Conservation (phyloP, 1,140 invertebrate genomes). For the Bursaphelenchus mucronatus region DNA sequence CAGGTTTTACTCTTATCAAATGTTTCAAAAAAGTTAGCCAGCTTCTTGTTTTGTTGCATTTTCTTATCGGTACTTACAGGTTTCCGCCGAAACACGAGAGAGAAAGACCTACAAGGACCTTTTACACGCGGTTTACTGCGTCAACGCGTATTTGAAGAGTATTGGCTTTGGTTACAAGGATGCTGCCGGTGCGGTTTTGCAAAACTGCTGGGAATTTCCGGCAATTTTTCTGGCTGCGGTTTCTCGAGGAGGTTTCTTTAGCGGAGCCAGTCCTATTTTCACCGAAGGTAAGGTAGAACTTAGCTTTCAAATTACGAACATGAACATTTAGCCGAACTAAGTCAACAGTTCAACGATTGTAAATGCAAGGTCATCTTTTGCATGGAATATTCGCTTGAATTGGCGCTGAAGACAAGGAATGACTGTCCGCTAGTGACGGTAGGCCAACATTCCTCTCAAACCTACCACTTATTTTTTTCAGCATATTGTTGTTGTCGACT, state of each 20-base stretch:
- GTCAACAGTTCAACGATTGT: conserved; percentile 43
- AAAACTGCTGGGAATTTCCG: conserved; percentile 10
- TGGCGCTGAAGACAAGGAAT: conserved; percentile 35
- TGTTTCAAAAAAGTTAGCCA: too few relatives aligned
- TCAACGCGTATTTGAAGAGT: neutral
- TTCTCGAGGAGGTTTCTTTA: conserved; percentile 6
- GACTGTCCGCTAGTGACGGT: neutral
- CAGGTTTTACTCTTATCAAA: too few relatives aligned
- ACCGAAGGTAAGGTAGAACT: conserved; percentile 6
- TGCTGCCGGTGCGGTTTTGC: neutral
- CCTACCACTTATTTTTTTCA: neutral
- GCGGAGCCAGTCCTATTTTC: conserved; percentile 1
- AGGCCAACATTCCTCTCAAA: too few relatives aligned
- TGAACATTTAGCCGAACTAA: conserved; percentile 30
- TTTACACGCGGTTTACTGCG: too few relatives aligned
- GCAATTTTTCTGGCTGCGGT: conserved; percentile 1
- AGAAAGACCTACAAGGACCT: too few relatives aligned
- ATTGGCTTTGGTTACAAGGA: conserved; percentile 2
- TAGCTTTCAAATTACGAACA: neutral
- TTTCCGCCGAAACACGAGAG: too few relatives aligned
- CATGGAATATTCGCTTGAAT: conserved; percentile 22
- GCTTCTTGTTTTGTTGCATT: too few relatives aligned
- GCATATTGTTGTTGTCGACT: conserved; percentile 1
- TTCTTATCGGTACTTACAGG: too few relatives aligned
- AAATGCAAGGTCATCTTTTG: conserved; percentile 47